phyloP scores from a whole-genome alignment of 2,113 vertebrate genomes.

The Origma solitaria region DNA sequence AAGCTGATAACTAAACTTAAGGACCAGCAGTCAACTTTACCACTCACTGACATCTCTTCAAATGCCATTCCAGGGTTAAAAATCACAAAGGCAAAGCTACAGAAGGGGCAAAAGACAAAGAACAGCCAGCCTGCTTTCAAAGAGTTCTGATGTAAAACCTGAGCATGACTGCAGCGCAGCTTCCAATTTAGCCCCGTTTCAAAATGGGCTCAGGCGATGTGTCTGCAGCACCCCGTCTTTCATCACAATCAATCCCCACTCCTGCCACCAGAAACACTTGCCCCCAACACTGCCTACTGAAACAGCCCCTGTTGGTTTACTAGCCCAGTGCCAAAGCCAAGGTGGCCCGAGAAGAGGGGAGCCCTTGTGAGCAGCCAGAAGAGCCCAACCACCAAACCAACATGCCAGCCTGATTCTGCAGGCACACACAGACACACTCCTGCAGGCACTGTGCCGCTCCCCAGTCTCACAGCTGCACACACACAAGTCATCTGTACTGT shows the following conservation, averaged over 20 bases:
- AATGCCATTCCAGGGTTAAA: neutral
- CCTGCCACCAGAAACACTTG: neutral
- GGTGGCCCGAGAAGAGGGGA: neutral
- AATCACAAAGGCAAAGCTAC: neutral
- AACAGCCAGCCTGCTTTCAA: neutral
- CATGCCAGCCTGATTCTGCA: neutral
- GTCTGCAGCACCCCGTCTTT: neutral
- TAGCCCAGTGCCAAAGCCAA: neutral
- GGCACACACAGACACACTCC: neutral
- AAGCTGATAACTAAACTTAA: neutral
- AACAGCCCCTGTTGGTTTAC: neutral
- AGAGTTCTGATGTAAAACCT: neutral
- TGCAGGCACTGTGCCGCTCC: neutral
- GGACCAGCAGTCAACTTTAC: neutral
- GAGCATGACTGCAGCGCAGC: accelerated
- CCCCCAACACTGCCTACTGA: neutral
- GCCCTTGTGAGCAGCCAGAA: neutral
- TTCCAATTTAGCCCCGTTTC: neutral
- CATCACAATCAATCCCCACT: neutral
- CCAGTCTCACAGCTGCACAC: neutral
- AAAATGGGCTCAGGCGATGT: neutral
- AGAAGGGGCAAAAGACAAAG: neutral
- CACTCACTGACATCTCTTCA: neutral
- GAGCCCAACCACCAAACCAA: neutral
- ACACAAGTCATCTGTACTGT: neutral